phyloP scores from a whole-genome alignment of 2,113 vertebrate genomes.

The Festucalex cinctus region DNA sequence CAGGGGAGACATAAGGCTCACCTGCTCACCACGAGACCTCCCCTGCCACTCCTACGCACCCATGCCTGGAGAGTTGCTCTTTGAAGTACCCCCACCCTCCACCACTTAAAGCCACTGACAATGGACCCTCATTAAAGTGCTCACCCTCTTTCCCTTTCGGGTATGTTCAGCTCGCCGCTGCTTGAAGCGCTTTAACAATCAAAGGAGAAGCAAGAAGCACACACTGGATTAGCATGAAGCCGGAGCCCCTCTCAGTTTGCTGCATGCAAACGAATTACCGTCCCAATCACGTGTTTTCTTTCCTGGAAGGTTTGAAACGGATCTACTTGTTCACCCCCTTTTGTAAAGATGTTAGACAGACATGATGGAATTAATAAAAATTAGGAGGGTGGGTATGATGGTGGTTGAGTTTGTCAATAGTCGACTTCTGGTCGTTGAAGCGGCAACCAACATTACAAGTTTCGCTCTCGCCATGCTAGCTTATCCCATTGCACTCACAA shows the following conservation, averaged over 20 bases:
- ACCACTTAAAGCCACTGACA: constrained; percentile 19
- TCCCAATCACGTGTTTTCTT: background rate
- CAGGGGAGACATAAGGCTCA: background rate
- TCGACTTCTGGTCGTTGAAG: too few species aligned
- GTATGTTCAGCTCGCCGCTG: constrained; percentile 1
- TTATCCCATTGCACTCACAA: too few species aligned
- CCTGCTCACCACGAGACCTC: constrained; percentile 30
- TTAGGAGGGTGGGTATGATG: too few species aligned
- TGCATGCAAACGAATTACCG: background rate
- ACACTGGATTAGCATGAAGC: background rate
- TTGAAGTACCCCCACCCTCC: constrained; percentile 43
- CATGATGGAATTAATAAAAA: too few species aligned
- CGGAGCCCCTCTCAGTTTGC: background rate
- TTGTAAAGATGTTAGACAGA: too few species aligned
- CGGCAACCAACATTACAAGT: too few species aligned
- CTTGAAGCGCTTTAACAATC: constrained; percentile 37
- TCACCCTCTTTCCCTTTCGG: constrained; percentile 26
- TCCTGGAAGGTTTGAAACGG: background rate
- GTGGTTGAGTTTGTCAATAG: too few species aligned
- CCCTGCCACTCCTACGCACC: constrained; percentile 18
- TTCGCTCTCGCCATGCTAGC: too few species aligned
- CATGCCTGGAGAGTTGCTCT: constrained; percentile 25
- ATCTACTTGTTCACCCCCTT: background rate
- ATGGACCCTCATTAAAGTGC: constrained; percentile 40
- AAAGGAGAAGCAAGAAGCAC: background rate